Evolutionary conservation across 2,113 vertebrate genomes (phyloP).

Genomic region (Sinocyclocheilus rhinocerous): DNA sequence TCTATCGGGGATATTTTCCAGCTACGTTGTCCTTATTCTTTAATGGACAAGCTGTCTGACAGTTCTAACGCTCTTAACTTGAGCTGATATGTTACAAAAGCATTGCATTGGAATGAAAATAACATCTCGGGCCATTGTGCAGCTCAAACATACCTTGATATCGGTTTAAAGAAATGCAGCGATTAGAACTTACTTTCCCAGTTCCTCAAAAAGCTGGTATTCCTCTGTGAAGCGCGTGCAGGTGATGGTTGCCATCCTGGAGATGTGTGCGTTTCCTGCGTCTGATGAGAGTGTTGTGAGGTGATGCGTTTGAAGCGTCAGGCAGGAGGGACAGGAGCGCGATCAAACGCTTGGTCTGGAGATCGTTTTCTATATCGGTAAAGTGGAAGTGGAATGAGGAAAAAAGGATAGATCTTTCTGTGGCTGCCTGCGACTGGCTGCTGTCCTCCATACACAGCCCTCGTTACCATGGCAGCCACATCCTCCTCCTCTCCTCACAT

Average conservation of each 20-base stretch:
- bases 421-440: constrained; percentile 66
- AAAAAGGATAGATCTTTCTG: constrained; percentile 64
- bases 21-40: neutral
- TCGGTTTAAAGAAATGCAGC: neutral
- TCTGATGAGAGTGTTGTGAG: neutral
- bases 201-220: constrained; percentile 91
- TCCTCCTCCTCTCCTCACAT: constrained; percentile 59
- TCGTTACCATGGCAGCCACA: constrained; percentile 87
- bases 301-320: constrained; percentile 4
- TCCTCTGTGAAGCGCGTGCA: constrained; percentile 92
- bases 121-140: neutral
- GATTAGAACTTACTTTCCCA: constrained; percentile 87
- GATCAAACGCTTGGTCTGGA: constrained; percentile 34
- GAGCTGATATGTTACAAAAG: neutral
- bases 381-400: constrained; percentile 57
- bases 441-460: constrained; percentile 82
- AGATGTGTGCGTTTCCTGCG: constrained; percentile 34
- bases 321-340: constrained; percentile 22
- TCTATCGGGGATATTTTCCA: neutral
- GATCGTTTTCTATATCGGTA: constrained; percentile 59
- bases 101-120: neutral
- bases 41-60: neutral
- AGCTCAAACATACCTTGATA: neutral
- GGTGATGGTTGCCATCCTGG: constrained; percentile 88
- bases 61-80: neutral